Conservation (phyloP, 2,888 invertebrate species). For the Cinara cedri region DNA sequence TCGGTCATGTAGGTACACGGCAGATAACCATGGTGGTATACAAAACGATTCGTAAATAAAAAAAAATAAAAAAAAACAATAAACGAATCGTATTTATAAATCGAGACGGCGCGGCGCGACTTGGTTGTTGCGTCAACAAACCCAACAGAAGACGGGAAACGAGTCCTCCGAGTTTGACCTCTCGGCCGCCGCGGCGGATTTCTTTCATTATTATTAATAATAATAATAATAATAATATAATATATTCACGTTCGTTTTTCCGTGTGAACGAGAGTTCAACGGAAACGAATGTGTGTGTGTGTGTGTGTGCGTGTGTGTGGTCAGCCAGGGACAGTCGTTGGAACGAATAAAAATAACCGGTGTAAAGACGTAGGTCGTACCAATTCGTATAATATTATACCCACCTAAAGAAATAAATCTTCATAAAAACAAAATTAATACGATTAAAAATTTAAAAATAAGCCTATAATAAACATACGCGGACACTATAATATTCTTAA, state of each 20-base stretch:
- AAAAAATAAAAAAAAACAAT: too few species aligned
- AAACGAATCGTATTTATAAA: background rate
- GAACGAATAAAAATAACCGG: constrained; percentile 3
- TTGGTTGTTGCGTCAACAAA: too few species aligned
- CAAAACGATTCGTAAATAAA: too few species aligned
- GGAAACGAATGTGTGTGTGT: constrained; percentile 1
- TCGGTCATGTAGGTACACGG: too few species aligned
- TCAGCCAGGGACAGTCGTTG: constrained; percentile 11
- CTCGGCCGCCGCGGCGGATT: background rate
- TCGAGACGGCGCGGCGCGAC: background rate
- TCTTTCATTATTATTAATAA: constrained; percentile 16
- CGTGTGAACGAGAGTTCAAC: constrained; percentile 17
- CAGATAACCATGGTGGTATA: too few species aligned
- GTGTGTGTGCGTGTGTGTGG: background rate
- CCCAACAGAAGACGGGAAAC: background rate
- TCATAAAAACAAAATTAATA: constrained; percentile 13
- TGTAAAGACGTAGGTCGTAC: too few species aligned
- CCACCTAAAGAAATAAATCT: constrained; percentile 9
- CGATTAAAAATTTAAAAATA: background rate
- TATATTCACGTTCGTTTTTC: constrained; percentile 8
- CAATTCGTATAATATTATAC: too few species aligned
- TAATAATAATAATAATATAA: background rate
- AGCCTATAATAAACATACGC: constrained; percentile 16
- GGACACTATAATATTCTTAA: background rate
- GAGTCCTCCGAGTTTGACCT: constrained; percentile 7